A percentile compares a stretch with the other conserved stretches of the same genome.
Evolutionary conservation across 2,113 vertebrate species (phyloP).

Genomic region (Oryzias javanicus): DNA sequence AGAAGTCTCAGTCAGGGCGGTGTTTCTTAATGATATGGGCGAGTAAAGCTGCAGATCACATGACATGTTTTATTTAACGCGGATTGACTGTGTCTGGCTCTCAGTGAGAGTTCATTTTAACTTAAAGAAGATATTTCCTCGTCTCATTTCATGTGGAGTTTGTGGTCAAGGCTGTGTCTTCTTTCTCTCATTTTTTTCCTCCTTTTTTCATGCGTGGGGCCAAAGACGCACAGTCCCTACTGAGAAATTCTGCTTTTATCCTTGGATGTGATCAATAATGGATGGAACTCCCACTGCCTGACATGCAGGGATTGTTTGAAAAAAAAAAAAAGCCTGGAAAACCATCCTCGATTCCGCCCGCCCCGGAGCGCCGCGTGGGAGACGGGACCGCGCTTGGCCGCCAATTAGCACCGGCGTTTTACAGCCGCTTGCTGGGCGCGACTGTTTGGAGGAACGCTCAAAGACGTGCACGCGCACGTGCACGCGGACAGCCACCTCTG

Average conservation of each 20-base stretch:
- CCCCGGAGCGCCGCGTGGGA: constrained; percentile 30
- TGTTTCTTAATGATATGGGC: constrained; percentile 29
- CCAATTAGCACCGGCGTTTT: constrained; percentile 72
- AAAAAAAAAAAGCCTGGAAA: constrained; percentile 56
- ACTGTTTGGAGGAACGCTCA: constrained; percentile 53
- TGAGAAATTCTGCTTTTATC: constrained; percentile 71
- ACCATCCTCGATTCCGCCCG: constrained; percentile 54
- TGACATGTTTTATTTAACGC: constrained; percentile 13
- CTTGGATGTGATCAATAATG: constrained; percentile 75
- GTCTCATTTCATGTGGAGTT: constrained; percentile 43
- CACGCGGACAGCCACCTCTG: constrained; percentile 53
- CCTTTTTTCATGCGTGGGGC: constrained; percentile 46
- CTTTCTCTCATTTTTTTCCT: constrained; percentile 24
- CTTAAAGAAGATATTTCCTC: constrained; percentile 47
- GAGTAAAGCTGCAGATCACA: constrained; percentile 22
- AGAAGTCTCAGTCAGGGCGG: constrained; percentile 14
- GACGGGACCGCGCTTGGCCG: constrained; percentile 43
- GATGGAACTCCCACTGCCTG: constrained; percentile 71
- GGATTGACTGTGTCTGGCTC: constrained; percentile 24
- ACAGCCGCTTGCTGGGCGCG: constrained; percentile 49
- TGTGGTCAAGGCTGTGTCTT: constrained; percentile 37
- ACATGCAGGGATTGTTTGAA: constrained; percentile 54
- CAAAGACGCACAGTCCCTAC: constrained; percentile 67
- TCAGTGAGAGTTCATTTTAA: constrained; percentile 18
- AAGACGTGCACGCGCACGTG: constrained; percentile 29